Evolutionary conservation across 1,140 invertebrate genomes (phyloP).

Genomic region (Platorchestia sp.): DNA sequence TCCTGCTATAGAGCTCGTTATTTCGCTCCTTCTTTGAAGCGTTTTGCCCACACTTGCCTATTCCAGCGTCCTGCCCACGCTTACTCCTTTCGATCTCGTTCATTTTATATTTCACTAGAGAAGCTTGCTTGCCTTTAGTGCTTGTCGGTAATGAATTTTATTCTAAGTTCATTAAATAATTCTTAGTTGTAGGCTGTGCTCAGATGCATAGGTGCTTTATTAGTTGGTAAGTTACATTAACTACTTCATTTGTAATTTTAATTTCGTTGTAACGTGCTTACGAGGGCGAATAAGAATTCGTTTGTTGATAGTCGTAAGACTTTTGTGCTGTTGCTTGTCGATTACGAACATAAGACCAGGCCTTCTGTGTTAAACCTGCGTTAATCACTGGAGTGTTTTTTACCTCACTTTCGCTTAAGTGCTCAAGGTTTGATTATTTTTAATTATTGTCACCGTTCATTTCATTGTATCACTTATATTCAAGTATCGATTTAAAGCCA

Average conservation of each 20-base stretch:
- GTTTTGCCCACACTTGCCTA: too few species aligned
- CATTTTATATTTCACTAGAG: not conserved
- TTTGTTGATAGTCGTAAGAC: too few species aligned
- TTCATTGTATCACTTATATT: too few species aligned
- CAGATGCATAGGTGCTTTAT: not conserved
- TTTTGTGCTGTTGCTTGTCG: too few species aligned
- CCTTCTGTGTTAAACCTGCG: too few species aligned
- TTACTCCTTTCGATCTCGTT: not conserved
- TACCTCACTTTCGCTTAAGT: not conserved
- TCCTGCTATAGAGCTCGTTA: too few species aligned
- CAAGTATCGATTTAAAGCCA: too few species aligned
- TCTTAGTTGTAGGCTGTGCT: not conserved
- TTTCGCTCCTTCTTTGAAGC: too few species aligned
- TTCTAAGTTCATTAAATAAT: not conserved
- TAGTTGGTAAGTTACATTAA: not conserved
- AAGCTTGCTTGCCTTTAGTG: not conserved
- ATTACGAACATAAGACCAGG: too few species aligned
- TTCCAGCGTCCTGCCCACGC: too few species aligned
- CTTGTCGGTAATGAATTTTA: not conserved
- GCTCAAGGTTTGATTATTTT: not conserved
- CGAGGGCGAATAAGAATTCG: not conserved
- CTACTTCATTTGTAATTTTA: not conserved
- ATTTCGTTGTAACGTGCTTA: not conserved
- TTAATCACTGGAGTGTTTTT: too few species aligned
- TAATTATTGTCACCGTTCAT: not conserved